phyloP scores from a whole-genome alignment of 2,113 vertebrate genomes.

The Sterrhoptilus dennistouni region DNA sequence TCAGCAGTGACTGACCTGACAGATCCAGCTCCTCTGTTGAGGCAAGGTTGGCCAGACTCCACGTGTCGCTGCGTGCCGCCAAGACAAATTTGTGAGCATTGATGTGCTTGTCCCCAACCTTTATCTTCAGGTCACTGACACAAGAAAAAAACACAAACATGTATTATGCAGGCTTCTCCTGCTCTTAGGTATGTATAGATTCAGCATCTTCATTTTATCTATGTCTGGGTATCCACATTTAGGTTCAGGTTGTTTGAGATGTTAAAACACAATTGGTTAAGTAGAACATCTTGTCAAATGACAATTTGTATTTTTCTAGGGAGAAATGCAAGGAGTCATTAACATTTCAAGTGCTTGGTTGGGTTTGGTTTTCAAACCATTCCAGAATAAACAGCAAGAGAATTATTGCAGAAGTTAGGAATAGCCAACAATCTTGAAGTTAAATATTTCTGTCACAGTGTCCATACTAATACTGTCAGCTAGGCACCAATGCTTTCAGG shows the following conservation, averaged over 20 bases:
- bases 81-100: slow-evolving; percentile 94
- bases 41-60: slow-evolving; percentile 89
- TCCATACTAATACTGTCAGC: neutral
- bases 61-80: slow-evolving; percentile 92
- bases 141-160: neutral
- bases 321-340: neutral
- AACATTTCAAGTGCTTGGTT: neutral
- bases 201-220: neutral
- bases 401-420: neutral
- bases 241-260: neutral
- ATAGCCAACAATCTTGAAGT: neutral
- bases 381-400: neutral
- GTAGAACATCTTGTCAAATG: neutral
- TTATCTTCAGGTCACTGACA: slow-evolving; percentile 92
- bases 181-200: neutral
- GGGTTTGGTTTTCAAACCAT: neutral
- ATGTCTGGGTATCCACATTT: neutral
- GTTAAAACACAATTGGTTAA: neutral
- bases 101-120: slow-evolving; percentile 80
- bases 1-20: slow-evolving; percentile 81
- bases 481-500: neutral
- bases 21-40: slow-evolving; percentile 90
- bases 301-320: neutral
- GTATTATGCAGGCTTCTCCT: neutral
- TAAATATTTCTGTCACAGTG: neutral